phyloP scores from a whole-genome alignment of 2,113 vertebrate genomes.

The Archilochus colubris region DNA sequence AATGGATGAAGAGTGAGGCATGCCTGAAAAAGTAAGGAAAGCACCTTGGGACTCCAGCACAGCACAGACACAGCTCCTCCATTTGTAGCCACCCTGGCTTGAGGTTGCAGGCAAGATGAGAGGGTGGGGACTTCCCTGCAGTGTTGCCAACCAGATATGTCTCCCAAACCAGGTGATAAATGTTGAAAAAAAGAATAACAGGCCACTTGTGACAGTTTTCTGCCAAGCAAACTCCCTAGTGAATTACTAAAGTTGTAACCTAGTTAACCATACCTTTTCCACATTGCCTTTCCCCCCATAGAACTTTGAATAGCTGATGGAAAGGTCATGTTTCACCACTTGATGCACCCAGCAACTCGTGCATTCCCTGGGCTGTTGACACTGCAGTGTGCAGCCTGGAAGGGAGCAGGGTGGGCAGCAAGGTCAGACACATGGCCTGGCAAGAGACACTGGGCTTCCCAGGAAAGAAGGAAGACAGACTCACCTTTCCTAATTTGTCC shows the following conservation, averaged over 20 bases:
- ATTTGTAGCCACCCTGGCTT: not conserved
- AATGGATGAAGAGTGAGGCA: not conserved
- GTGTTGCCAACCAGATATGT: not conserved
- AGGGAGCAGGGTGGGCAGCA: not conserved
- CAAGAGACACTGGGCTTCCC: not conserved
- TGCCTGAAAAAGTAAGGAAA: not conserved
- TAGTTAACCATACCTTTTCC: not conserved
- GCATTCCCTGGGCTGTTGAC: not conserved
- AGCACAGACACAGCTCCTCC: not conserved
- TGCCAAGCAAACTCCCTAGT: not conserved
- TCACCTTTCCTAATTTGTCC: not conserved
- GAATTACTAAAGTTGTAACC: not conserved
- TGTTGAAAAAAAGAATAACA: not conserved
- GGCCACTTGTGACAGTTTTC: not conserved
- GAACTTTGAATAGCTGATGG: not conserved
- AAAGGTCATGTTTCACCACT: not conserved
- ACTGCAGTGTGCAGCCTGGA: fast-evolving
- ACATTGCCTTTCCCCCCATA: not conserved
- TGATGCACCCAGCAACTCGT: not conserved
- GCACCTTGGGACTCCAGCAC: not conserved
- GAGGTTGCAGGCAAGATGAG: not conserved
- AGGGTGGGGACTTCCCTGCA: not conserved
- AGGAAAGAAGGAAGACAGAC: not conserved
- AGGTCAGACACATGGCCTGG: not conserved
- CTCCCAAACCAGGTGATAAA: not conserved